Conservation (phyloP, 2,113 vertebrate genomes). For the Trachemys scripta region DNA sequence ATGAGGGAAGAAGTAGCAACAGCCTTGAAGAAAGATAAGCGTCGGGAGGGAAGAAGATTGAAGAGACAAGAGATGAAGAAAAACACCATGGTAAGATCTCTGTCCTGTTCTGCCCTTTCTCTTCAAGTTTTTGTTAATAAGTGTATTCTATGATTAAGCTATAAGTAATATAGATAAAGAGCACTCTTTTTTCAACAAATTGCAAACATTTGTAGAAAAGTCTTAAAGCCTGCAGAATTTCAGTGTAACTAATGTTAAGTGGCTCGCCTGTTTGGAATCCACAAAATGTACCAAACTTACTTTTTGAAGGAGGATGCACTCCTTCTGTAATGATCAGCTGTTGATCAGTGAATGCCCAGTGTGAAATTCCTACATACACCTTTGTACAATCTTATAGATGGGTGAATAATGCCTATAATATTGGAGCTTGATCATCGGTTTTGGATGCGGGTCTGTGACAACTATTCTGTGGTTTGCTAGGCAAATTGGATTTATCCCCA, state of each 20-base stretch:
- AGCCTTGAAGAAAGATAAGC: constrained; percentile 85
- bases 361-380: fast-evolving
- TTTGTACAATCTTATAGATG: not conserved
- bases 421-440: not conserved
- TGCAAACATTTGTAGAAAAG: not conserved
- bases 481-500: not conserved
- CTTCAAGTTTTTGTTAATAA: fast-evolving
- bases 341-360: fast-evolving
- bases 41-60: constrained; percentile 87
- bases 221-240: not conserved
- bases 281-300: not conserved
- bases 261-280: not conserved
- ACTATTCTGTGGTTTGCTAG: not conserved
- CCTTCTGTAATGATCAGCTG: not conserved
- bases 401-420: not conserved
- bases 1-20: constrained; percentile 74
- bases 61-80: constrained; percentile 89
- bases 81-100: constrained; percentile 87
- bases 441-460: not conserved
- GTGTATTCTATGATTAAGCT: not conserved
- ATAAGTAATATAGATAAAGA: not conserved
- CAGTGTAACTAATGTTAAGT: fast-evolving
- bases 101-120: fast-evolving
- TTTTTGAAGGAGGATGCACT: not conserved
- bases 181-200: not conserved